Conservation (phyloP, 92 coral and sea anemone genomes). For the Phenganax marumi region DNA sequence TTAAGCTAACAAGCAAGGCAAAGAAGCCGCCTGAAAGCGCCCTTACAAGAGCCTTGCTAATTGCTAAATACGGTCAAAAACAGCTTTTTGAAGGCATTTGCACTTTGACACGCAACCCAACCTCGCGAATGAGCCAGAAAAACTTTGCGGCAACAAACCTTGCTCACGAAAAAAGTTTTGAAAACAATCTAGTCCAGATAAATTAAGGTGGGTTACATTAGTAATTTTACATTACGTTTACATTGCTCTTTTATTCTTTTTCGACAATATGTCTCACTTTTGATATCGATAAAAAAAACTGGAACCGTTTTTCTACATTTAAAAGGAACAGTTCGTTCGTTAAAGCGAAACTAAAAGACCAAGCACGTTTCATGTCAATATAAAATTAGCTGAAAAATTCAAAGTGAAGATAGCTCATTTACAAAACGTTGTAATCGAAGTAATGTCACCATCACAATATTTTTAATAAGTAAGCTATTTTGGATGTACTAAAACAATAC, state of each 20-base stretch:
- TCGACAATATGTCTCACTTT: no score
- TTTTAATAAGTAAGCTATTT: slow-evolving; percentile 4
- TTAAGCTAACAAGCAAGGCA: slow-evolving; percentile 4
- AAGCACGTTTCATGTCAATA: background rate
- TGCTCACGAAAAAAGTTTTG: no score
- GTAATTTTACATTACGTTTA: no score
- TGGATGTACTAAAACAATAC: background rate
- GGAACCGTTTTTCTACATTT: background rate
- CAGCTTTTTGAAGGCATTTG: background rate
- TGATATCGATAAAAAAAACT: no score
- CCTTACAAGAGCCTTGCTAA: background rate
- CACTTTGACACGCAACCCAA: no score
- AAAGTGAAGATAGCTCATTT: background rate
- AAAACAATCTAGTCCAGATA: no score
- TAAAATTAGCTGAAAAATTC: background rate
- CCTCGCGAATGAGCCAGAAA: no score
- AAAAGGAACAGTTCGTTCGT: background rate
- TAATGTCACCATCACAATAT: background rate
- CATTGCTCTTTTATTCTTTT: no score
- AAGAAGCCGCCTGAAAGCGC: slow-evolving; percentile 8
- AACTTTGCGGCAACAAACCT: no score
- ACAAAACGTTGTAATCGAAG: slow-evolving; percentile 4
- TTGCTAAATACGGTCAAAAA: background rate
- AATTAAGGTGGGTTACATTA: no score
- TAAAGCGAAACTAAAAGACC: background rate